Percentiles rank a stretch among this genome's conserved stretches.
Conservation (phyloP, 2,888 invertebrate genomes). For the Amblyteles armatorius region DNA sequence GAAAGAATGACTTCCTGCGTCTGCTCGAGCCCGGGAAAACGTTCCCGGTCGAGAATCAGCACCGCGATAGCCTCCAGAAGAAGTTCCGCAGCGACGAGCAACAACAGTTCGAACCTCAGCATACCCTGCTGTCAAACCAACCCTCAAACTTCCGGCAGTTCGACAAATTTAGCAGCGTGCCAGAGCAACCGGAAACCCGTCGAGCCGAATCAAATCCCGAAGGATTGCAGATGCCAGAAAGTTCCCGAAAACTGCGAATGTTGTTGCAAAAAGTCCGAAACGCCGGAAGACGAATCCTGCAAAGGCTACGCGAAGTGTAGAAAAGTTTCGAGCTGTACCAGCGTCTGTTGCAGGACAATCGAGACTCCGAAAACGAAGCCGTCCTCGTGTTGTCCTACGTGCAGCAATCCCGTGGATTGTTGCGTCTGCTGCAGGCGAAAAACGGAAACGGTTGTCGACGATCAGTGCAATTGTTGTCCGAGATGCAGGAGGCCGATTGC, state of each 20-base stretch:
- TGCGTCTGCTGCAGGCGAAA: conserved; percentile 24
- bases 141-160: not conserved
- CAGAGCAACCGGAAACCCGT: not conserved
- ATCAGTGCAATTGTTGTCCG: conserved; percentile 45
- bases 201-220: not conserved
- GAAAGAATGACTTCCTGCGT: not conserved
- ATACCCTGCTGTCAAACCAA: not conserved
- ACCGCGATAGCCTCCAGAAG: conserved; percentile 53
- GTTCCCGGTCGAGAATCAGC: conserved; percentile 47
- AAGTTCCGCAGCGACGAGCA: conserved; percentile 19
- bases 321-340: conserved; percentile 3
- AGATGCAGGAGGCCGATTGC: conserved; percentile 36
- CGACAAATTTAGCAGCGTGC: not conserved
- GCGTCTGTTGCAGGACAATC: conserved; percentile 25
- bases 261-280: conserved; percentile 31
- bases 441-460: not conserved
- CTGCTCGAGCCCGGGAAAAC: conserved; percentile 16
- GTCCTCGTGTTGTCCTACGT: conserved; percentile 8
- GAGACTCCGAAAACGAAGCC: conserved; percentile 7
- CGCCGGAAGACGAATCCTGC: conserved; percentile 14
- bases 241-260: conserved; percentile 14
- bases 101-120: conserved; percentile 1
- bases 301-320: conserved; percentile 22
- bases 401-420: conserved; percentile 11
- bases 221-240: conserved; percentile 33